Percentiles rank a stretch among this genome's conserved stretches.
Conservation (phyloP, 2,797 vertebrate genomes). For the Galagoides demidoff region DNA sequence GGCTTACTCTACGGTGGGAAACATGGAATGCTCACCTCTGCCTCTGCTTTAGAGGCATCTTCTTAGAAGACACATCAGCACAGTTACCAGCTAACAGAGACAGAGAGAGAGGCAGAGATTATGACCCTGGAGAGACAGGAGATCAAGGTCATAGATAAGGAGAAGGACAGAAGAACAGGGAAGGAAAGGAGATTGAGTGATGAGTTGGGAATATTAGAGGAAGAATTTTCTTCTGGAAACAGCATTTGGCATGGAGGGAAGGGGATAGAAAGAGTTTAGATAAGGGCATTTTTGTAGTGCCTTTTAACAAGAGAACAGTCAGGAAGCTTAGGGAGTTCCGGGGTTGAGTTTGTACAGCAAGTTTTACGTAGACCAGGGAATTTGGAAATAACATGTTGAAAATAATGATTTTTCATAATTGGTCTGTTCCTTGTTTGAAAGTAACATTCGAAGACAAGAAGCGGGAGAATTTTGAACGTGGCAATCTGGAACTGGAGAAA, state of each 20-base stretch:
- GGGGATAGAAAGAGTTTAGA: neutral
- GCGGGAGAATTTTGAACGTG: conserved; percentile 98
- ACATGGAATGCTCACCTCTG: neutral
- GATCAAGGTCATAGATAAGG: neutral
- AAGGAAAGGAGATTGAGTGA: neutral
- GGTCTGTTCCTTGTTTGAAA: conserved; percentile 71
- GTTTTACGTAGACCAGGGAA: neutral
- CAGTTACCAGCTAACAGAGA: neutral
- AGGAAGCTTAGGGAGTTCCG: neutral
- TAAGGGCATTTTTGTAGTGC: neutral
- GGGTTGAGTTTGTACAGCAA: neutral
- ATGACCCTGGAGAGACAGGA: neutral
- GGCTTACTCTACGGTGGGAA: neutral
- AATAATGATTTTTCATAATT: neutral
- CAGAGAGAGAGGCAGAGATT: neutral
- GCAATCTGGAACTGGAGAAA: conserved; percentile 98
- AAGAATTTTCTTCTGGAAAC: neutral
- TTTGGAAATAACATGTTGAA: neutral
- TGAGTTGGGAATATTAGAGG: neutral
- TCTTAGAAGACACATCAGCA: neutral
- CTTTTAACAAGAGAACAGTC: neutral
- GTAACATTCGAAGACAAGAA: conserved; percentile 99
- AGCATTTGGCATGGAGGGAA: accelerated
- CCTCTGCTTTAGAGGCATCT: neutral
- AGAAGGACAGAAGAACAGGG: neutral